phyloP scores from a whole-genome alignment of 2,888 invertebrate genomes.

The Octonoba sinensis region DNA sequence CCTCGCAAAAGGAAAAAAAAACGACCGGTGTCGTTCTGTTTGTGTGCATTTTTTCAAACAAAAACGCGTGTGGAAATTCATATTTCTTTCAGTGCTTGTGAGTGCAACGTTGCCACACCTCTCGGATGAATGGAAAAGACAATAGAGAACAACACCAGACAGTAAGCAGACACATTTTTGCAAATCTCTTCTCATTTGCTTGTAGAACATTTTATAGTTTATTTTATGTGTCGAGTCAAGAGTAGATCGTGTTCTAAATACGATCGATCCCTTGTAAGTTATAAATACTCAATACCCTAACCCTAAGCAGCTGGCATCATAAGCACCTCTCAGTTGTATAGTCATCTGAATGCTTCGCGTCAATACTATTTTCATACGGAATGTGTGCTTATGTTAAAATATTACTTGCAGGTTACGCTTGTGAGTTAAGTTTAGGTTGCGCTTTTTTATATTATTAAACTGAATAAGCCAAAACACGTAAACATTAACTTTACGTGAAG shows the following conservation, averaged over 20 bases:
- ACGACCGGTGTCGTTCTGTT: constrained; percentile 30
- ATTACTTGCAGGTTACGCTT: constrained; percentile 4
- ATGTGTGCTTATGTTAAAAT: constrained; percentile 16
- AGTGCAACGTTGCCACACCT: constrained; percentile 12
- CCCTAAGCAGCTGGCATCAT: neutral
- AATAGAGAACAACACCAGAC: constrained; percentile 23
- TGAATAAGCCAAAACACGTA: too few species aligned
- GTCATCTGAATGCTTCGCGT: constrained; percentile 15
- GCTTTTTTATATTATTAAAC: too few species aligned
- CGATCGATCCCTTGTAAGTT: neutral
- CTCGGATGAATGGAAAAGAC: constrained; percentile 30
- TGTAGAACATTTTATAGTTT: constrained; percentile 41
- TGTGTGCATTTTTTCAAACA: constrained; percentile 23
- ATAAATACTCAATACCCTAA: too few species aligned
- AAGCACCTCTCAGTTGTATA: constrained; percentile 14
- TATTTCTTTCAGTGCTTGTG: constrained; percentile 22
- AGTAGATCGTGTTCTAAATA: too few species aligned
- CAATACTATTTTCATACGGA: constrained; percentile 3
- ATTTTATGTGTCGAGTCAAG: neutral
- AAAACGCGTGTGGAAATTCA: constrained; percentile 2
- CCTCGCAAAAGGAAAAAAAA: constrained; percentile 44
- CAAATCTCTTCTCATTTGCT: constrained; percentile 40
- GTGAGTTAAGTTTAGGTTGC: too few species aligned
- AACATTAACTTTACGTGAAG: too few species aligned
- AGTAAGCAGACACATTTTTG: constrained; percentile 27